These are phyloP conservation scores for Xerus rutilus DNA, from an alignment of 2,797 vertebrate genomes.

Conservation along the genomic window DNA sequence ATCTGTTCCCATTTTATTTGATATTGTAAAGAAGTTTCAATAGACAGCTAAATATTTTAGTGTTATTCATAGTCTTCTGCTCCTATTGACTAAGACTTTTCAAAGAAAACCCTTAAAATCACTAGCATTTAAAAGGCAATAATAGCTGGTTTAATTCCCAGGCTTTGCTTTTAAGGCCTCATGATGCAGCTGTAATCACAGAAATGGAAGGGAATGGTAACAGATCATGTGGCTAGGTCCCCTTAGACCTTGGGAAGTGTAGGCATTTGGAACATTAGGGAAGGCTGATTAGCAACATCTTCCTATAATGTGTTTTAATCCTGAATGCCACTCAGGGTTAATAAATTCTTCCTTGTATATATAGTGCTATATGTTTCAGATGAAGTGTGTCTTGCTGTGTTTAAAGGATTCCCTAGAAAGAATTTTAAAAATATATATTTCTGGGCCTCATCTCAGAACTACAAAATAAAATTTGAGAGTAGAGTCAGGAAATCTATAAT, in stretches of 20 bases:
- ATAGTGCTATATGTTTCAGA: constrained; percentile 45
- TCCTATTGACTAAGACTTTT: constrained; percentile 70
- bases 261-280: constrained; percentile 37
- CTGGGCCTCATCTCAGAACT: background rate
- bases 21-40: constrained; percentile 73
- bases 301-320: constrained; percentile 1
- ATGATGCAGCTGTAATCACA: constrained; percentile 62
- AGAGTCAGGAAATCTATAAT: constrained; percentile 44
- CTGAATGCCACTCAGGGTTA: background rate
- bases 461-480: constrained; percentile 48
- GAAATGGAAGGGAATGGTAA: constrained; percentile 63
- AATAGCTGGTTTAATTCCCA: constrained; percentile 64
- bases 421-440: constrained; percentile 61
- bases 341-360: constrained; percentile 46
- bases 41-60: constrained; percentile 76
- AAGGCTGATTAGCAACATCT: background rate
- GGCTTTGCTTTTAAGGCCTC: constrained; percentile 61
- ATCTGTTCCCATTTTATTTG: constrained; percentile 78
- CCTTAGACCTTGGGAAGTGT: constrained; percentile 33
- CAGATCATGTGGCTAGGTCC: constrained; percentile 42
- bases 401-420: constrained; percentile 45
- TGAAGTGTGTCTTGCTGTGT: constrained; percentile 34
- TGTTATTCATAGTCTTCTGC: constrained; percentile 68
- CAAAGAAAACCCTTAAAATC: constrained; percentile 69
- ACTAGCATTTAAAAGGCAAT: constrained; percentile 69